phyloP scores from a whole-genome alignment of 2,113 vertebrate genomes.

The Hippocampus abdominalis region DNA sequence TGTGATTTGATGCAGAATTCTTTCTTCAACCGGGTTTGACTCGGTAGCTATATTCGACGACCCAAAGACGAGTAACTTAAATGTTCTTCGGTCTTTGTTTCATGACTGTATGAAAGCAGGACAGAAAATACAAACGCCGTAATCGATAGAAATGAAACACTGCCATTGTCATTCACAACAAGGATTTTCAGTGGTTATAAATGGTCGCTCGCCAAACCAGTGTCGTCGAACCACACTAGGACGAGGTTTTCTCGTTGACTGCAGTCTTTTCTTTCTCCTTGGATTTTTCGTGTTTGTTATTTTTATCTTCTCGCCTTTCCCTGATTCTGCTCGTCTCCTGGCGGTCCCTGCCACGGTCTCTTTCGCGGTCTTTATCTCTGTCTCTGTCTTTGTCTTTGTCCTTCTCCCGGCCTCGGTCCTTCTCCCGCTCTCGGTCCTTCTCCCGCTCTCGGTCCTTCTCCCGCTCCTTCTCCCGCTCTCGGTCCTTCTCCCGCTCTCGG shows the following conservation, averaged over 20 bases:
- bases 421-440: constrained; percentile 58
- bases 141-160: constrained; percentile 50
- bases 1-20: not conserved
- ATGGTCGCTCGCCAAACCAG: constrained; percentile 12
- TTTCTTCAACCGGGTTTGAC: constrained; percentile 34
- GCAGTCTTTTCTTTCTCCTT: constrained; percentile 73
- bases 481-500: constrained; percentile 36
- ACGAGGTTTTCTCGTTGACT: constrained; percentile 60
- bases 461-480: constrained; percentile 30
- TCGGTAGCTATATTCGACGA: constrained; percentile 10
- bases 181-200: constrained; percentile 15
- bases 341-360: constrained; percentile 26
- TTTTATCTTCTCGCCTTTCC: constrained; percentile 78
- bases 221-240: constrained; percentile 46
- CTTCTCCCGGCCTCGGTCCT: constrained; percentile 49
- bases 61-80: constrained; percentile 39
- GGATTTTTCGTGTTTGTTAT: constrained; percentile 69
- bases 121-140: constrained; percentile 48
- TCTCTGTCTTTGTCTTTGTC: not conserved
- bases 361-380: constrained; percentile 46
- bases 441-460: constrained; percentile 65
- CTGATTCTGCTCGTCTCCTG: constrained; percentile 74
- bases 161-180: constrained; percentile 42
- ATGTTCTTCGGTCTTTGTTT: constrained; percentile 22
- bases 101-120: constrained; percentile 43